Conservation (phyloP, 2,797 vertebrate species). For the Arrhamphus sclerolepis region DNA sequence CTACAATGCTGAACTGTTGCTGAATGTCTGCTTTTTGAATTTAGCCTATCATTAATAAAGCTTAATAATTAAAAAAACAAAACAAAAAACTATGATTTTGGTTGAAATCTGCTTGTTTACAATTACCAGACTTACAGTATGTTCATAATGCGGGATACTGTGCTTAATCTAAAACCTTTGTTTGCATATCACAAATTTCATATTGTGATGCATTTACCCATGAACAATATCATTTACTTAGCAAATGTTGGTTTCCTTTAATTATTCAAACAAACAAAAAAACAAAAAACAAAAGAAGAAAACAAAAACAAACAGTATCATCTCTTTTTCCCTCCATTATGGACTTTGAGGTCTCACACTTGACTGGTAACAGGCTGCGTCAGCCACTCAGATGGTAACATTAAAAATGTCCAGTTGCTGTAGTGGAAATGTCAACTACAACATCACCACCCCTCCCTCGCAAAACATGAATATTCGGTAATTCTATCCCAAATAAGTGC, state of each 20-base stretch:
- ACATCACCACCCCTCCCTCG: neutral
- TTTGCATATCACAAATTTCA: no score
- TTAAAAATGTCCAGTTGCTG: neutral
- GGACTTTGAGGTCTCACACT: neutral
- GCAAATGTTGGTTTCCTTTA: no score
- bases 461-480: neutral
- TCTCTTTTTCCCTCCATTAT: neutral
- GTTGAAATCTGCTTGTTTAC: no score
- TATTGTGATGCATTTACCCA: no score
- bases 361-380: neutral
- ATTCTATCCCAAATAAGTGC: neutral
- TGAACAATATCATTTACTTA: no score
- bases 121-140: no score
- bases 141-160: no score
- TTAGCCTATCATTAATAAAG: slow-evolving; percentile 83
- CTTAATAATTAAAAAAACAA: slow-evolving; percentile 77
- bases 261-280: no score
- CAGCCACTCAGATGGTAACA: neutral
- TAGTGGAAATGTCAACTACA: slow-evolving; percentile 6
- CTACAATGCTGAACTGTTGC: slow-evolving; percentile 83
- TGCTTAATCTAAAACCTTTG: no score
- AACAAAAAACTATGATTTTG: no score
- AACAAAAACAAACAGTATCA: neutral
- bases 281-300: neutral
- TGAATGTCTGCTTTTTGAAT: slow-evolving; percentile 85